These are phyloP conservation scores for Enteromius argenteus DNA, from an alignment of 2,797 vertebrate species.

Conservation along the genomic window DNA sequence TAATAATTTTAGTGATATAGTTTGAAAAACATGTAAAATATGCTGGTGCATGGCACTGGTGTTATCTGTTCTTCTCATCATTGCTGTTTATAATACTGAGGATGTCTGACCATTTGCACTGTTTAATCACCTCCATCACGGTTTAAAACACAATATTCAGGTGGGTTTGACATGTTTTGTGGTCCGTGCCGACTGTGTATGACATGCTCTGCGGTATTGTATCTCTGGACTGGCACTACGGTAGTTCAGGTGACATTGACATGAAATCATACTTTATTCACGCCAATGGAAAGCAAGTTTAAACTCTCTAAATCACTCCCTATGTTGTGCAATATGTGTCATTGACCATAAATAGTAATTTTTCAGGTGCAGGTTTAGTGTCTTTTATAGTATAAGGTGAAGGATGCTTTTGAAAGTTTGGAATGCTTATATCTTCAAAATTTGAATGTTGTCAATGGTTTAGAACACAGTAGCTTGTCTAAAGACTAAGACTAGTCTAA, in stretches of 20 bases:
- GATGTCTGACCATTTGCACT: not conserved
- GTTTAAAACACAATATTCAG: not conserved
- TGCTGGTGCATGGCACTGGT: not conserved
- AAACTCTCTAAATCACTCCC: not conserved
- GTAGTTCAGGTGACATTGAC: not conserved
- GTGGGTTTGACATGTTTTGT: not conserved
- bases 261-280: not conserved
- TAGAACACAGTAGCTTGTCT: not conserved
- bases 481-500: not conserved
- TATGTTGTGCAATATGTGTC: not conserved
- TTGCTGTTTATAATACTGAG: not conserved
- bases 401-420: not conserved
- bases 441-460: not conserved
- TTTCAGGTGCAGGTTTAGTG: not conserved
- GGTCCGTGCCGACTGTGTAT: not conserved
- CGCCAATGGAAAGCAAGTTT: not conserved
- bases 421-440: not conserved
- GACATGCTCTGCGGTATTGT: not conserved
- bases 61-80: not conserved
- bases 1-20: not conserved
- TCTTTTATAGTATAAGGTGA: not conserved
- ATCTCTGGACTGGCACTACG: not conserved
- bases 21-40: not conserved
- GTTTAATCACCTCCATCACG: not conserved
- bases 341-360: not conserved